Evolutionary conservation across 2,888 invertebrate genomes (phyloP).

Genomic region (Atrina japonica): DNA sequence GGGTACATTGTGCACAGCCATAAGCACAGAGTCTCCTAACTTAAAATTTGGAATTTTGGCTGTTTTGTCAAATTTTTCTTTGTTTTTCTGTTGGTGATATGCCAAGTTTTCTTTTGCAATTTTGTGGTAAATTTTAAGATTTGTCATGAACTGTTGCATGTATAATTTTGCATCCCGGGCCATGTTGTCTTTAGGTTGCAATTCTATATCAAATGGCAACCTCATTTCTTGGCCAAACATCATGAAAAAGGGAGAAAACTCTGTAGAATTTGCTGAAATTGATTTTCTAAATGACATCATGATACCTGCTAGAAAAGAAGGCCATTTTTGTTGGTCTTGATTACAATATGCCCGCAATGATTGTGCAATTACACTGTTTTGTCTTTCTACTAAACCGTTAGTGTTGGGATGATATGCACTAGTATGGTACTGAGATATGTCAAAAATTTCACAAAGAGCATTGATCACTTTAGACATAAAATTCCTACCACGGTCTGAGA

Average conservation of each 20-base stretch:
- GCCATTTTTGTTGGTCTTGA: constrained; percentile 48
- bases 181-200: constrained; percentile 9
- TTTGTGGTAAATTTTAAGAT: neutral
- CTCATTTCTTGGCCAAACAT: constrained; percentile 42
- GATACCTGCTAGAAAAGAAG: constrained; percentile 38
- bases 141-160: neutral
- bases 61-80: constrained; percentile 18
- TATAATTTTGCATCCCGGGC: constrained; percentile 5
- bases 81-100: constrained; percentile 17
- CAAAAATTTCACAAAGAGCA: constrained; percentile 50
- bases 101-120: constrained; percentile 8
- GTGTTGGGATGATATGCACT: constrained; percentile 49
- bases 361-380: constrained; percentile 42
- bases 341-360: constrained; percentile 37
- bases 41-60: constrained; percentile 5
- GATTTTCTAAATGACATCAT: constrained; percentile 49
- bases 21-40: constrained; percentile 18
- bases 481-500: constrained; percentile 45
- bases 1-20: constrained; percentile 14
- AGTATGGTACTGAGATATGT: constrained; percentile 31
- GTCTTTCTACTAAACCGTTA: constrained; percentile 45
- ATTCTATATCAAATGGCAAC: constrained; percentile 2
- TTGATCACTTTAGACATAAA: constrained; percentile 54
- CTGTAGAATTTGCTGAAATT: constrained; percentile 38
- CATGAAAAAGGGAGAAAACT: constrained; percentile 41